These are phyloP conservation scores for Lasaia peninsularis DNA, from an alignment of 1,140 invertebrate species.

Conservation along the genomic window DNA sequence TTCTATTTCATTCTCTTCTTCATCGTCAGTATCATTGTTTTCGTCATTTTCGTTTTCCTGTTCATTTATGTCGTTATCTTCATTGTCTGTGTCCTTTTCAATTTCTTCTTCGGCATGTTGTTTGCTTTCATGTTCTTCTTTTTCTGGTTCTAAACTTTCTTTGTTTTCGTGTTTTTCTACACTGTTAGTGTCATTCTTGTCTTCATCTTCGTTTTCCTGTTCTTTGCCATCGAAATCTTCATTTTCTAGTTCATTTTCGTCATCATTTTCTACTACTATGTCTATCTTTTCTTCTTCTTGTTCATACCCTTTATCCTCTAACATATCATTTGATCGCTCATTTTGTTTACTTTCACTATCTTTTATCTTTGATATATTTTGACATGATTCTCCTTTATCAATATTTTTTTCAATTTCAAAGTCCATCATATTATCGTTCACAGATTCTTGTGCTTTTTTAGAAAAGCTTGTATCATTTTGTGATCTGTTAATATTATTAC, in stretches of 20 bases:
- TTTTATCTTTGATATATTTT: too few species aligned
- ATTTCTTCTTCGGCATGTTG: background rate
- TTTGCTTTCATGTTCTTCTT: background rate
- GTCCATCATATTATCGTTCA: background rate
- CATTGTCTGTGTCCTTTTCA: background rate
- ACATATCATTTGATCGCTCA: background rate
- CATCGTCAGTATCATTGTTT: background rate
- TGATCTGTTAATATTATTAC: constrained; percentile 10
- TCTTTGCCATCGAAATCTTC: background rate
- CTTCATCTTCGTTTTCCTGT: background rate
- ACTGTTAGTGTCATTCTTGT: background rate
- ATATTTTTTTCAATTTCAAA: background rate
- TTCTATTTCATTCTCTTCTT: background rate
- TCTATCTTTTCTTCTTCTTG: background rate
- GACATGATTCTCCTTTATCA: too few species aligned
- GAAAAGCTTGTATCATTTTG: background rate
- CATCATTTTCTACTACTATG: background rate
- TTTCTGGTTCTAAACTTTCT: background rate
- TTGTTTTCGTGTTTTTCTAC: background rate
- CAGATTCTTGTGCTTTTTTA: background rate
- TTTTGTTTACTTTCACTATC: background rate
- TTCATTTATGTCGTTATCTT: background rate
- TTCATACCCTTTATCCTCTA: background rate
- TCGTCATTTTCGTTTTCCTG: background rate
- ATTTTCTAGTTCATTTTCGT: background rate